Base-by-base conservation (phyloP, 2,113 vertebrate species). In the Labeo catla region DNA sequence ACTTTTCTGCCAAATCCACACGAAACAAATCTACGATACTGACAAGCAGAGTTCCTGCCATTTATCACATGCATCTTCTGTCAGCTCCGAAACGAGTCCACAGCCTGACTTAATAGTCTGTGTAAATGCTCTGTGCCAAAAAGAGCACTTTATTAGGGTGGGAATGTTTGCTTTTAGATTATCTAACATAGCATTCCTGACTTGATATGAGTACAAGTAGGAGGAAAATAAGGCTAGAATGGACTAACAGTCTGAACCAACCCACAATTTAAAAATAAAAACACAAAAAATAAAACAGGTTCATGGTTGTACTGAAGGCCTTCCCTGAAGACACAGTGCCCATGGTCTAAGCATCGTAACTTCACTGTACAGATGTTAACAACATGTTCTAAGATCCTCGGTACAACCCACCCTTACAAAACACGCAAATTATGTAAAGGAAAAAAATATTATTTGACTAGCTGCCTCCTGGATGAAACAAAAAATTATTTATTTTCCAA, bases 151-250 rank as follows among this genome's bases (percentile, higher is more conserved):
- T 83, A 73, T 79, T 86, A 66, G 79, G 61, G 80, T 78, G 85
- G 85, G 83, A 88, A 89, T 81, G 85, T 91, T 89, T 88, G 66
- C 76, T 85, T 87, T 89, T 59, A 81, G 76, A 68, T 84, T 78
- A 88, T 89, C 85, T 84, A 63, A 73, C 70, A 84, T 85, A 52
- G 84, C n/a, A 2, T 70, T 87, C 81, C 76, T n/a, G 85, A 77
- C 83, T 50, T 63, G 59, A 76, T 76, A 39, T 10, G 9, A 82
- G 15, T 52, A 73, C 72, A 74, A 59, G 49, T 16, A 21, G 43
- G n/a, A 76, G 49, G 13, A 73, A 36, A 83, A 57, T 13, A 28
- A 21, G 28, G 54, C n/a, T 36, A 59, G 61, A 82, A 28, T 10
- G 21, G 47, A 68, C 76, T 28, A 78, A 77, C 4, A 45, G 36